Percentiles rank a stretch among this genome's conserved stretches.
Conservation (phyloP, 2,797 vertebrate species). For the Euthynnus affinis region DNA sequence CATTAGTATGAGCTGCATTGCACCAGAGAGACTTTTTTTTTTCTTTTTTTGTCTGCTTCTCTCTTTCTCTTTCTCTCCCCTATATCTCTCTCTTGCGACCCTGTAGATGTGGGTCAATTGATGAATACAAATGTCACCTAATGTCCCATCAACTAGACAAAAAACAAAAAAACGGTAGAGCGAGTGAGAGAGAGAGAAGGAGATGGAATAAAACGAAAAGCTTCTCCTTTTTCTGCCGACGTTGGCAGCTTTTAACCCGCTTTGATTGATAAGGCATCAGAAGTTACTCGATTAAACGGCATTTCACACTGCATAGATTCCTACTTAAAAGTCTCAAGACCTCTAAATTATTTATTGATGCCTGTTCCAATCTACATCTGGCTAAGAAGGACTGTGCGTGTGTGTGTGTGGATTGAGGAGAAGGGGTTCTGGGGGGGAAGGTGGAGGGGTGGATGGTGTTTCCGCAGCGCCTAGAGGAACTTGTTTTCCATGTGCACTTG, state of each 20-base stretch:
- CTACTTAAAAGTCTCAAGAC: conserved; percentile 95
- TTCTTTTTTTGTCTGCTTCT: not conserved
- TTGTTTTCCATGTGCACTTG: conserved; percentile 91
- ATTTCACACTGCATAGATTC: conserved; percentile 91
- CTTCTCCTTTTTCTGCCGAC: conserved; percentile 79
- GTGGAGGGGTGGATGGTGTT: conserved; percentile 32
- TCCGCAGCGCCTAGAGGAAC: conserved; percentile 89
- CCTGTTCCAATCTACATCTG: conserved; percentile 92
- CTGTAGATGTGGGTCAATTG: conserved; percentile 72
- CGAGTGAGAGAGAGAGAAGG: conserved; percentile 55
- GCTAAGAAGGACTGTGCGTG: conserved; percentile 77
- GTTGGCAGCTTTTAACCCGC: conserved; percentile 81
- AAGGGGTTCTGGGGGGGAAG: conserved; percentile 11
- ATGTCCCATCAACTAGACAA: conserved; percentile 71
- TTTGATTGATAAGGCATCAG: conserved; percentile 87
- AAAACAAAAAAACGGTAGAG: conserved; percentile 62
- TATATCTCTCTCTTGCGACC: conserved; percentile 32
- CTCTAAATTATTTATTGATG: conserved; percentile 99
- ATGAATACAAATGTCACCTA: conserved; percentile 82
- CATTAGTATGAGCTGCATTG: conserved; percentile 67
- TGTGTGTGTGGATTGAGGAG: conserved; percentile 44
- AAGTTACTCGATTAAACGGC: conserved; percentile 87
- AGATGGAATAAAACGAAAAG: conserved; percentile 59
- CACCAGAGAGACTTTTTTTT: conserved; percentile 40
- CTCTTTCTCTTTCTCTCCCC: conserved; percentile 6